Evolutionary conservation across 2,888 invertebrate species (phyloP), one percentile per base, ranked within the genome.

Genomic region (Papilio protenor): DNA sequence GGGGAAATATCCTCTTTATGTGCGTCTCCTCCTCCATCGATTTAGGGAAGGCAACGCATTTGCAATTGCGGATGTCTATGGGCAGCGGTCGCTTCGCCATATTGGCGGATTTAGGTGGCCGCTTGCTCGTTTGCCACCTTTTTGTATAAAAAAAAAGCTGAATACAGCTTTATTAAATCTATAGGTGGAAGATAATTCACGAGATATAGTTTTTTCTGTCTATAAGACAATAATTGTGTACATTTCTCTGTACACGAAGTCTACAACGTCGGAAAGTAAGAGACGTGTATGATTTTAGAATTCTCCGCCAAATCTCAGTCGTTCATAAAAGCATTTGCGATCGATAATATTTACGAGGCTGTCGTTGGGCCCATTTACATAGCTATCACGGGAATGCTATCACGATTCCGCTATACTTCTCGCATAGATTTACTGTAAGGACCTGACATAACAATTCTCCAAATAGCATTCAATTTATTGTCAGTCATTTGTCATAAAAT

Each of bases 361-460:
- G 47, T 61, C 73, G 61, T 73, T 61, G 73, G 23, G 27, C 16
- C 47, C 73, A 73, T 61, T 73, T 73, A 27, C 73, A 73, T 73
- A 23, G 61, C 73, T 73, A 73, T 73, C 47, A 27, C 45, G 47
- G 4, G 73, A 73, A 73, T 27, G 61, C 61, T 61, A 61, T 73
- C 73, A 73, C 73, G 73, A 61, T 73, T 73, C 61, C 49, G 61
- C 73, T 14, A 73, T 73, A 73, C 27, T 73, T 73, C 47, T 27
- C 23, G 11, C 27, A 61, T 23, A 47, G 47, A 61, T 73, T 73
- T 47, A 73, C 47, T 61, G 33, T 61, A 16, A 47, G 40, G 23
- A 47, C 61, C 21, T 61, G 23, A 47, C 45, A 27, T 59, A 57
- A 45, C 57, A 57, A 57, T 55, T 23, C 8, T 45, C 23, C 40